Conservation (phyloP, 30 jellyfish, hydroid and myxozoan species). For the Chrysaora quinquecirrha region DNA sequence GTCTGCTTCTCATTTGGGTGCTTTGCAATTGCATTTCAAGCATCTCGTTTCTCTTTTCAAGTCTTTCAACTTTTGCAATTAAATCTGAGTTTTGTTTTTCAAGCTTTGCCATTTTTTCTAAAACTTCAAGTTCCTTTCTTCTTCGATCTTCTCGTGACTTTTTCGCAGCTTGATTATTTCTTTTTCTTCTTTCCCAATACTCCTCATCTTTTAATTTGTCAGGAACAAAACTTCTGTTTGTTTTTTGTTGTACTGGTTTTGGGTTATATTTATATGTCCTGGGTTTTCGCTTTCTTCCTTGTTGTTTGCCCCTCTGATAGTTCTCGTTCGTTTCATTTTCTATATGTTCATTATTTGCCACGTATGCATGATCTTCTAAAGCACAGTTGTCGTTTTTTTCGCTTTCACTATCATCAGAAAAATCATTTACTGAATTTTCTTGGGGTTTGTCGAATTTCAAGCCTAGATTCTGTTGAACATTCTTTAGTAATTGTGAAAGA, state of each 20-base stretch:
- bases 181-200: conserved; percentile 86
- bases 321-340: conserved; percentile 7
- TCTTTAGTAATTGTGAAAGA: conserved; percentile 37
- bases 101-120: conserved; percentile 52
- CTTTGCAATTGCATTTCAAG: conserved; percentile 59
- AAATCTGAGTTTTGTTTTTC: conserved; percentile 64
- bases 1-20: too few relatives aligned
- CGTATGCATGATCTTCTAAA: conserved; percentile 33
- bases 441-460: neutral
- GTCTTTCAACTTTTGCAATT: conserved; percentile 35
- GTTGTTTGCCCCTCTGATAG: conserved; percentile 26
- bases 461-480: conserved; percentile 59
- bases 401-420: neutral
- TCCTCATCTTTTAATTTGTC: conserved; percentile 73
- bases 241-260: conserved; percentile 89
- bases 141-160: conserved; percentile 93
- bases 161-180: conserved; percentile 91
- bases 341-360: conserved; percentile 6
- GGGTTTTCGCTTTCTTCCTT: conserved; percentile 55
- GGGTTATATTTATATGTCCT: conserved; percentile 87
- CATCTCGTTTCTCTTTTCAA: conserved; percentile 59
- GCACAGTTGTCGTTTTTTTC: neutral
- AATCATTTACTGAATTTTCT: neutral
- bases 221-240: conserved; percentile 75
- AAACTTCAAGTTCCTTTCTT: conserved; percentile 84